Conservation (phyloP, 2,888 invertebrate genomes). For the Zygogramma bicolorata region DNA sequence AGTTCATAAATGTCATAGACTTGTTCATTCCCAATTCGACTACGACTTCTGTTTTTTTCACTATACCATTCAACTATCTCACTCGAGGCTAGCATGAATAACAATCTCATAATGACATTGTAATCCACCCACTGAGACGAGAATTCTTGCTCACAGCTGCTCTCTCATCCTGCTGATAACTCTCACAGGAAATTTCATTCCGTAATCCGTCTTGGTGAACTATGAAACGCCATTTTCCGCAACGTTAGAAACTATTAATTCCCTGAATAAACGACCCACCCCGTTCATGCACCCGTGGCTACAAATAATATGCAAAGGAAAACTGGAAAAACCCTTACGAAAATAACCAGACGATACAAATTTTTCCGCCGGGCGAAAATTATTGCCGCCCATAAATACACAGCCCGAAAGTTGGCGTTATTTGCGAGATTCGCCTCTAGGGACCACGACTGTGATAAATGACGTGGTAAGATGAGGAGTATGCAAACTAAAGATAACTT, state of each 20-base stretch:
- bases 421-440: conserved; percentile 35
- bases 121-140: conserved; percentile 1
- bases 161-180: neutral
- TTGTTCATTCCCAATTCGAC: no score
- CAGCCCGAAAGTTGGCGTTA: conserved; percentile 36
- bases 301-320: conserved; percentile 31
- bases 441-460: conserved; percentile 51
- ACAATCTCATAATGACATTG: neutral
- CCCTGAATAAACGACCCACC: conserved; percentile 20
- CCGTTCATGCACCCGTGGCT: conserved; percentile 3
- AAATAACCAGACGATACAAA: conserved; percentile 39
- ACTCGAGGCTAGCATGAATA: neutral
- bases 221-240: conserved; percentile 19
- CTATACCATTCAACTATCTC: neutral
- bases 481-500: conserved; percentile 53
- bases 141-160: neutral
- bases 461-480: conserved; percentile 54
- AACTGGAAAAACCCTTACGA: conserved; percentile 25
- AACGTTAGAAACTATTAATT: conserved; percentile 24
- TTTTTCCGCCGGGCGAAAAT: conserved; percentile 42
- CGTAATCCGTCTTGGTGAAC: conserved; percentile 6
- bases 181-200: neutral
- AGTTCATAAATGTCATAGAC: no score
- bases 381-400: conserved; percentile 47
- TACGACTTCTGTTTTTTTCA: no score